Evolutionary conservation across 2,113 vertebrate genomes (phyloP).

Genomic region (Pedionomus torquatus): DNA sequence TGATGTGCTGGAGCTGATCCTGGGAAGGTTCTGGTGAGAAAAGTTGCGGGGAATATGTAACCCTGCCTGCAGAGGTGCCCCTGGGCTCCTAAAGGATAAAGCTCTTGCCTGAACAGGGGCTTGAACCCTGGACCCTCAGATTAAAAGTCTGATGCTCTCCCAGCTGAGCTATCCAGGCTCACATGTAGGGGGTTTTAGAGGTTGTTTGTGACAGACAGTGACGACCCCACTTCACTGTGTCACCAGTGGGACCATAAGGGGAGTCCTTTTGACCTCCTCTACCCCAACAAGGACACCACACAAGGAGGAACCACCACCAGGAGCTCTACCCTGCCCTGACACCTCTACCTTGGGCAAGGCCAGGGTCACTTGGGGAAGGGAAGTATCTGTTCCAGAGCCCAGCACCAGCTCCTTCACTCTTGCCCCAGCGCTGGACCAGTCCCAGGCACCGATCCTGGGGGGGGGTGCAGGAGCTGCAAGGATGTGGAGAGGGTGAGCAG

Average conservation of each 20-base stretch:
- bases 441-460: no score
- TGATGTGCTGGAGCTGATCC: not conserved
- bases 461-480: no score
- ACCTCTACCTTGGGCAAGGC: not conserved
- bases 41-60: not conserved
- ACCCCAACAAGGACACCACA: not conserved
- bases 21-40: not conserved
- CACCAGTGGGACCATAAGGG: not conserved
- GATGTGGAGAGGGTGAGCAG: no score
- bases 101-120: no score
- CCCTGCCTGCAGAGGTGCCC: fast-evolving
- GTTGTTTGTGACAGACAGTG: not conserved
- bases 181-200: fast-evolving
- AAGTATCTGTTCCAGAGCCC: not conserved
- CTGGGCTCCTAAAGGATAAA: no score
- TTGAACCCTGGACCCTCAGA: not conserved
- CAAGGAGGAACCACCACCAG: not conserved
- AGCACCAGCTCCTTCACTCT: not conserved
- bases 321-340: not conserved
- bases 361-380: not conserved
- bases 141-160: not conserved
- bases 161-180: not conserved
- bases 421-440: not conserved
- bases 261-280: not conserved
- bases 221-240: not conserved